A percentile compares a stretch with the other conserved stretches of the same genome.
phyloP scores from a whole-genome alignment of 2,888 invertebrate genomes.

The Limnephilus marmoratus region DNA sequence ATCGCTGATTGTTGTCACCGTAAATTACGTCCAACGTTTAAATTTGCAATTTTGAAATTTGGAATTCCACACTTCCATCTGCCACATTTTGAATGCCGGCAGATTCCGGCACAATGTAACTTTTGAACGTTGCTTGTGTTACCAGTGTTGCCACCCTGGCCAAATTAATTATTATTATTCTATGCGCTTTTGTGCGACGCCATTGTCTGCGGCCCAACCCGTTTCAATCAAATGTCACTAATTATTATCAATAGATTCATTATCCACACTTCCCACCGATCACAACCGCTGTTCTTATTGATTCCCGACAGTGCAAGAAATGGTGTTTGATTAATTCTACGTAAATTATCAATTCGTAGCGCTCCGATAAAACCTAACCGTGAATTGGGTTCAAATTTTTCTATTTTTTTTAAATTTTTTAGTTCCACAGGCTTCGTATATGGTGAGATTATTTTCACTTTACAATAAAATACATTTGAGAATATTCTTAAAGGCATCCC shows the following conservation, averaged over 20 bases:
- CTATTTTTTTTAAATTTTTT: neutral
- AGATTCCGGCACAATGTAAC: neutral
- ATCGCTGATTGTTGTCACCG: neutral
- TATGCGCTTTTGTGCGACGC: neutral
- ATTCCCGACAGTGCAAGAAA: neutral
- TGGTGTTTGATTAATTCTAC: neutral
- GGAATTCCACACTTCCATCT: neutral
- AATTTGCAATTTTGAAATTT: neutral
- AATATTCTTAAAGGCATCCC: too few relatives aligned
- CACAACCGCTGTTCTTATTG: neutral
- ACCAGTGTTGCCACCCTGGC: neutral
- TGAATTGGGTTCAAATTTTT: neutral
- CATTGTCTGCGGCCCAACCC: neutral
- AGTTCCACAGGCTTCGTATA: too few relatives aligned
- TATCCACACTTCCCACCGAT: neutral
- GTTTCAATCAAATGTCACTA: neutral
- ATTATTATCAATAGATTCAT: constrained; percentile 1
- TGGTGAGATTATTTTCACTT: too few relatives aligned
- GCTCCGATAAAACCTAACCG: neutral
- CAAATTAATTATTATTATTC: neutral
- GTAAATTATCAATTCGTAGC: neutral
- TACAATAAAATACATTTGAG: too few relatives aligned
- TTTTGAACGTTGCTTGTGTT: neutral
- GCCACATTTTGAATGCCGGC: neutral
- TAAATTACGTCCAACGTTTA: neutral